These are phyloP conservation scores for Oncorhynchus mykiss DNA, from an alignment of 2,113 vertebrate genomes.

Conservation along the genomic window DNA sequence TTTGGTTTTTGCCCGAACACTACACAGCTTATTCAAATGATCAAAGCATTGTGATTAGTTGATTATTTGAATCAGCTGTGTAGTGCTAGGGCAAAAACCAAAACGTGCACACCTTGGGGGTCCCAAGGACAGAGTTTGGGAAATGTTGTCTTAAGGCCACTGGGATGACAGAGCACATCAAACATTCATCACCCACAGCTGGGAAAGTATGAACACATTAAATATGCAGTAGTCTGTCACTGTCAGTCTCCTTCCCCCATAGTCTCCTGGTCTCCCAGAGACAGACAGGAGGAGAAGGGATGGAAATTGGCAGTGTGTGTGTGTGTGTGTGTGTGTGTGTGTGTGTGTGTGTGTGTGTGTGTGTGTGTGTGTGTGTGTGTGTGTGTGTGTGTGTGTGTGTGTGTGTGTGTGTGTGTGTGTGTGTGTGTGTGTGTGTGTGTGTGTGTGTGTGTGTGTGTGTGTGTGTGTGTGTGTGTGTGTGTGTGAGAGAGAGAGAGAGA, in stretches of 20 bases:
- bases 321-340: not conserved
- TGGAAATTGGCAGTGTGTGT: not conserved
- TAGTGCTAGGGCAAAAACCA: no score
- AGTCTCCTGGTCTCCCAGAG: conserved; percentile 6
- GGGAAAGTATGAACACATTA: conserved; percentile 51
- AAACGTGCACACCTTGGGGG: no score
- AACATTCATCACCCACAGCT: conserved; percentile 65
- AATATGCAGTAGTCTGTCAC: conserved; percentile 60
- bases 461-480: not conserved
- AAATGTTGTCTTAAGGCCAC: conserved; percentile 38
- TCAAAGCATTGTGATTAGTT: no score
- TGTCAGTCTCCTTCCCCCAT: conserved; percentile 10
- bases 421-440: not conserved
- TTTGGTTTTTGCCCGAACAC: no score
- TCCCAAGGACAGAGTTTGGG: not conserved
- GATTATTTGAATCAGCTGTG: no score
- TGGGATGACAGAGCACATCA: conserved; percentile 53
- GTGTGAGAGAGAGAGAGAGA: no score
- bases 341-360: not conserved
- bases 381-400: not conserved
- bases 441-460: not conserved
- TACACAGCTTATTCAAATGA: no score
- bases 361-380: not conserved
- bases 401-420: not conserved
- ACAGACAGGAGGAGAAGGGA: not conserved